Conservation (phyloP, 1,140 invertebrate species). For the Homalodisca vitripennis region DNA sequence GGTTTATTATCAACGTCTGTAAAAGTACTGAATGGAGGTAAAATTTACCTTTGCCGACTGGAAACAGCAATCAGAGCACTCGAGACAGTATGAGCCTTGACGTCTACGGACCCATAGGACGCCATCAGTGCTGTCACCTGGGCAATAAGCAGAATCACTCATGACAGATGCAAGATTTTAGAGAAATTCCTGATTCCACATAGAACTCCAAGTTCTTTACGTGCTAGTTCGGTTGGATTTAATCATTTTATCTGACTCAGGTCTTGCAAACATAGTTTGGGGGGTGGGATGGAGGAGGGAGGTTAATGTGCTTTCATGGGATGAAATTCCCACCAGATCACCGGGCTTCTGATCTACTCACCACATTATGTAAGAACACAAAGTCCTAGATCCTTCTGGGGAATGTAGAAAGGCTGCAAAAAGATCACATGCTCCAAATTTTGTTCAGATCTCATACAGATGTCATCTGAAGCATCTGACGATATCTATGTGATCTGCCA, state of each 20-base stretch:
- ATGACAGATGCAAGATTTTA: not conserved
- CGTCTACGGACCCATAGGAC: slow-evolving; percentile 24
- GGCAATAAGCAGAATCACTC: not conserved
- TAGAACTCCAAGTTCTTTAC: not conserved
- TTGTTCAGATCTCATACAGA: too few species aligned
- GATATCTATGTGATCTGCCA: too few species aligned
- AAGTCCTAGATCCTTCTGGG: too few species aligned
- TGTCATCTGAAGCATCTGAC: too few species aligned
- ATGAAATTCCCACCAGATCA: not conserved
- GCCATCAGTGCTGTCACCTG: slow-evolving; percentile 28
- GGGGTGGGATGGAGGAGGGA: not conserved
- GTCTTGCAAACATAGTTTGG: not conserved
- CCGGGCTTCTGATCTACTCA: too few species aligned
- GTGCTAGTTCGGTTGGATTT: not conserved
- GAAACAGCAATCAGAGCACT: slow-evolving; percentile 18
- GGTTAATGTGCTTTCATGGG: not conserved
- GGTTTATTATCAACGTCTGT: too few species aligned
- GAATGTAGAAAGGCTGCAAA: too few species aligned
- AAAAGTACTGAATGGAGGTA: too few species aligned
- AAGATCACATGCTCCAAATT: too few species aligned
- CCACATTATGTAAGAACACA: too few species aligned
- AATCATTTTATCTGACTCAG: not conserved
- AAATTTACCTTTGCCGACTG: slow-evolving; percentile 12
- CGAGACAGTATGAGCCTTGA: slow-evolving; percentile 1
- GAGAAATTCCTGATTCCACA: not conserved